phyloP scores from a whole-genome alignment of 2,888 invertebrate genomes.

The Drosophila sordidula region DNA sequence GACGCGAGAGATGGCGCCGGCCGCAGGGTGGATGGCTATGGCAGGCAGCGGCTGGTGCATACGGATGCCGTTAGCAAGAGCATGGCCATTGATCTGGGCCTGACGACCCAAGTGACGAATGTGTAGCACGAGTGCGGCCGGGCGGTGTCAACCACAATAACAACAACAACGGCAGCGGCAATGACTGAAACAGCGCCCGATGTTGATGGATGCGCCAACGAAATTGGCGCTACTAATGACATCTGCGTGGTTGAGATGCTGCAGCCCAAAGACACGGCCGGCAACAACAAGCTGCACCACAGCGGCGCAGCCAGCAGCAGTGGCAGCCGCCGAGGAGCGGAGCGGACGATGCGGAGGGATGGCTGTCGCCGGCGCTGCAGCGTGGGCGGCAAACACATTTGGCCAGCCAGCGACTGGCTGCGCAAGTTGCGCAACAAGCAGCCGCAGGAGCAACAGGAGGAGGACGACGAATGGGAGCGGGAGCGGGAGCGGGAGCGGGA shows the following conservation, averaged over 20 bases:
- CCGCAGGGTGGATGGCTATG: constrained; percentile 61
- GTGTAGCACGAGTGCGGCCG: constrained; percentile 84
- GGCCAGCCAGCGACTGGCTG: constrained; percentile 74
- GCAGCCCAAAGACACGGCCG: constrained; percentile 46
- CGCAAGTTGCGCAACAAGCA: constrained; percentile 68
- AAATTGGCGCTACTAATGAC: constrained; percentile 59
- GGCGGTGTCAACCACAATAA: constrained; percentile 54
- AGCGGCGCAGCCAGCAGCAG: constrained; percentile 7
- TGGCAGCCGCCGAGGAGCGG: background rate
- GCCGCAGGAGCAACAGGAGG: constrained; percentile 11
- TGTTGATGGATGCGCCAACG: constrained; percentile 65
- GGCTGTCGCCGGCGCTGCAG: constrained; percentile 56
- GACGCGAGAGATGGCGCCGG: constrained; percentile 51
- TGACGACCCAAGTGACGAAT: constrained; percentile 85
- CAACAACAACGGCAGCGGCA: constrained; percentile 36
- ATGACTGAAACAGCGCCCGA: constrained; percentile 51
- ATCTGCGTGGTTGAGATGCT: constrained; percentile 72
- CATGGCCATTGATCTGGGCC: constrained; percentile 74
- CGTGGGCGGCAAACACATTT: constrained; percentile 64
- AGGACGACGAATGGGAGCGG: constrained; percentile 13
- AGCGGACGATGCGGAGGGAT: background rate
- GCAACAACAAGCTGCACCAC: constrained; percentile 15
- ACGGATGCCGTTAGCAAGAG: constrained; percentile 79
- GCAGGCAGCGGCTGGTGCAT: constrained; percentile 67
- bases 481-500: constrained; percentile 24